These are phyloP conservation scores for Bombus terrestris DNA, from an alignment of 1,140 invertebrate genomes.

Conservation along the genomic window DNA sequence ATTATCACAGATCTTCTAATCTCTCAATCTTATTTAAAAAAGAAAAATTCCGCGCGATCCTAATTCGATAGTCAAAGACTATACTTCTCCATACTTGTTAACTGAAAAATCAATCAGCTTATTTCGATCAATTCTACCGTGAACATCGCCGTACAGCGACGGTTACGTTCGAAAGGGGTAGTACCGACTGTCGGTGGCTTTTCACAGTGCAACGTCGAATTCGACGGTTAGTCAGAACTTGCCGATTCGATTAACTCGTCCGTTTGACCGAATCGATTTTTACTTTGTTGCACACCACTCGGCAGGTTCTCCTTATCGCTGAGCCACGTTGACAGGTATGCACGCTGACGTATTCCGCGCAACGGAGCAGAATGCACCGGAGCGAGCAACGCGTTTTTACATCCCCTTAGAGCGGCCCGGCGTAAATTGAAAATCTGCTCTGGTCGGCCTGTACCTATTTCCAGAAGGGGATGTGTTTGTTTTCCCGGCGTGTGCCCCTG, in stretches of 20 bases:
- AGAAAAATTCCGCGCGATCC: neutral
- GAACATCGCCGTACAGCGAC: constrained; percentile 2
- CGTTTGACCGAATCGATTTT: constrained; percentile 48
- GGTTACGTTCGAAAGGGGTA: neutral
- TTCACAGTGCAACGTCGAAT: neutral
- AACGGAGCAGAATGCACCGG: constrained; percentile 50
- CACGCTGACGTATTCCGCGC: constrained; percentile 58
- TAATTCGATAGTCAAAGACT: neutral
- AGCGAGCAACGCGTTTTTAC: constrained; percentile 44
- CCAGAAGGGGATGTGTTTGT: constrained; percentile 59
- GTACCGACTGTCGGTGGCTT: constrained; percentile 1
- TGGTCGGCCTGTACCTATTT: constrained; percentile 43
- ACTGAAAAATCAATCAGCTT: neutral
- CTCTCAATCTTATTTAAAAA: neutral
- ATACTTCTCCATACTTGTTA: neutral
- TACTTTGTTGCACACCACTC: constrained; percentile 41
- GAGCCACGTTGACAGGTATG: constrained; percentile 39
- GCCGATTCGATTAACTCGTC: constrained; percentile 59
- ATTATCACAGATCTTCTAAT: too few species aligned
- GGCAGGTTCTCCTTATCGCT: constrained; percentile 47
- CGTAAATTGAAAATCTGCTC: constrained; percentile 67
- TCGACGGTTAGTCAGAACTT: constrained; percentile 16
- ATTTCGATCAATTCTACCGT: constrained; percentile 19
- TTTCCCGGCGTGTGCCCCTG: constrained; percentile 49
- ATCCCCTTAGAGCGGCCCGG: constrained; percentile 46